Evolutionary conservation across 2,113 vertebrate genomes (phyloP), one percentile per base, ranked within the genome.

Genomic region (Cavia aperea): DNA sequence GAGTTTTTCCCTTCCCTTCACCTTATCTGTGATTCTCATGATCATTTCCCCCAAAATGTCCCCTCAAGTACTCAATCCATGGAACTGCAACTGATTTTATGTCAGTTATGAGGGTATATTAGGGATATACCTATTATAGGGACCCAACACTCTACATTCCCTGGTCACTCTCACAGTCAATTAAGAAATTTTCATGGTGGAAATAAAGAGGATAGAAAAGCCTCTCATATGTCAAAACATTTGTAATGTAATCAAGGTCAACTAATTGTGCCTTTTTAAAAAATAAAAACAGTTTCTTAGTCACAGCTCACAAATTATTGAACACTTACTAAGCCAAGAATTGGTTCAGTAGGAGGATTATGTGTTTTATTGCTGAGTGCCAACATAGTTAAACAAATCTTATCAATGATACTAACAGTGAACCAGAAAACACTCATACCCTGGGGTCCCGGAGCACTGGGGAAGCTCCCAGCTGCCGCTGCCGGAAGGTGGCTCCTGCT

Each of bases 41-140:
- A 7, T 60, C 58, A 15, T 68, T 56, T 68, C n/a, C 8, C 39
- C 51, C 16, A 4, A 68, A 24, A 26, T 43, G 15, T 1, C 23
- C 7, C 5, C 24, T n/a, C 26, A 11, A 10, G 8, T 23, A 4
- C 36, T 60, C 9, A 4, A 14, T 9, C n/a, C 36, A n/a, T 9
- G 1, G 24, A 0, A 36, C 13, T 3, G 5, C 9, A 14, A n/a
- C 70, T 72, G n/a, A 39, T n/a, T 10, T 39, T 43, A 39, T 72
- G n/a, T 43, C 70, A 72, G 70, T 39, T 12, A 23, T 24, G 23
- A 19, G 10, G n/a, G 5, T 9, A 5, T 39, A 23, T 43, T 24
- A 43, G n/a, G 24, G 46, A 15, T 19, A n/a, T 72, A 4, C 21
- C n/a, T 21, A 24, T 24, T 23, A 72, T 24, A 23, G n/a, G n/a